A percentile compares a stretch with the other conserved stretches of the same genome.
Conservation (phyloP, 2,113 vertebrate species). For the Pomatorhinus ruficollis region DNA sequence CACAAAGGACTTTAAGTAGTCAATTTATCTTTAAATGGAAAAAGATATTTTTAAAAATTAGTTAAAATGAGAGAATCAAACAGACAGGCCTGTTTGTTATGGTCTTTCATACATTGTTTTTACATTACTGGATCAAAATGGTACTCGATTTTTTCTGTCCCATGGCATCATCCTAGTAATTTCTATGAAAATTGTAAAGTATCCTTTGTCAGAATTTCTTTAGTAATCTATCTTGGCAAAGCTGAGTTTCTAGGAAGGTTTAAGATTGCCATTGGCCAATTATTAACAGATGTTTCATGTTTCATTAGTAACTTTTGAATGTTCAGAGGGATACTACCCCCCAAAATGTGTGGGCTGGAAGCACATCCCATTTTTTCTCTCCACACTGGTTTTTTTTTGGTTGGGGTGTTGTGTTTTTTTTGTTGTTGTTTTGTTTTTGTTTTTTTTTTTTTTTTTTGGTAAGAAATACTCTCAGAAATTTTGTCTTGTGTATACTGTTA, state of each 20-base stretch:
- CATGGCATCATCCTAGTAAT: background rate
- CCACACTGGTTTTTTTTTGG: accelerated
- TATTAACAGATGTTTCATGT: background rate
- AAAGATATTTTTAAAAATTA: background rate
- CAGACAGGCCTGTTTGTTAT: background rate
- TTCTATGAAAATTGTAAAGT: background rate
- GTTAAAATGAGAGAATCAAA: background rate
- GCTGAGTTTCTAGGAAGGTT: background rate
- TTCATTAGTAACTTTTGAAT: background rate
- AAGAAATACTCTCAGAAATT: background rate
- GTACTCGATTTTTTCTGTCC: background rate
- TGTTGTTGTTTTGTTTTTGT: no score
- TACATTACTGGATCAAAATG: background rate
- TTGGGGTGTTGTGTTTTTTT: no score
- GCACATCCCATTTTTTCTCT: accelerated
- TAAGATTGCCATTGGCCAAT: background rate
- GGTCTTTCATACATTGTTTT: background rate
- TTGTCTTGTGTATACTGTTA: background rate
- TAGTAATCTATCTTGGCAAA: background rate
- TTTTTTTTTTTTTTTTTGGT: background rate
- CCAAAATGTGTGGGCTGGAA: background rate
- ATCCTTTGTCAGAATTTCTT: background rate
- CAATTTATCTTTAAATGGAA: background rate
- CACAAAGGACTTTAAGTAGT: background rate
- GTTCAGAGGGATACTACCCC: background rate